Percentiles rank a stretch among this genome's conserved stretches.
Evolutionary conservation across 2,113 vertebrate species (phyloP).

Genomic region (Phasianus colchicus): DNA sequence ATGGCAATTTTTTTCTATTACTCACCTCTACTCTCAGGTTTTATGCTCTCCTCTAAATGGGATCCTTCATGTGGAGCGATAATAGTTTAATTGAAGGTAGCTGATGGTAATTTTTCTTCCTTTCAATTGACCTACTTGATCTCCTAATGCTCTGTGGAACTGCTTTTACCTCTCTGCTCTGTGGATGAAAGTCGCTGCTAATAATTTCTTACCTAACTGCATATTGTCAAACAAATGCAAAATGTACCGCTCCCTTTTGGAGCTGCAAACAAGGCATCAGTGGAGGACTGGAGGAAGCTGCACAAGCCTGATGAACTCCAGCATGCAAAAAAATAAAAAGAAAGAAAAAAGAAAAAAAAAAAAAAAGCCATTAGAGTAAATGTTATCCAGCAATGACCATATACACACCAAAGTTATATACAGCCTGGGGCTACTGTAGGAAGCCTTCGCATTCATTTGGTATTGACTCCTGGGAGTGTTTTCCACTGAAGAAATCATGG

Average conservation of each 20-base stretch:
- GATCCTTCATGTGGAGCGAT: slow-evolving; percentile 49
- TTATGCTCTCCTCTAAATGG: slow-evolving; percentile 58
- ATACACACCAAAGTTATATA: neutral
- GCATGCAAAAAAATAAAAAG: neutral
- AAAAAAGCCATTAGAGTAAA: neutral
- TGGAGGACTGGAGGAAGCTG: neutral
- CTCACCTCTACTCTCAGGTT: slow-evolving; percentile 38
- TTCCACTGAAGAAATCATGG: neutral
- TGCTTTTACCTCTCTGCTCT: slow-evolving; percentile 58
- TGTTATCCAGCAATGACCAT: neutral
- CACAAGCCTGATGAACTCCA: rapidly evolving
- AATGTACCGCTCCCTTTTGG: neutral
- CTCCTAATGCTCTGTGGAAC: slow-evolving; percentile 32
- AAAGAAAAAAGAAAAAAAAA: no score
- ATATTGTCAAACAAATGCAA: neutral
- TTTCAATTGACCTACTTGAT: slow-evolving; percentile 58
- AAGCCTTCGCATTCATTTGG: neutral
- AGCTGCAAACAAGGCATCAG: neutral
- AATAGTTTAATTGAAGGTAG: slow-evolving; percentile 67
- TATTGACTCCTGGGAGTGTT: neutral
- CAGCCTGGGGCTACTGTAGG: neutral
- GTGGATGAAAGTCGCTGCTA: slow-evolving; percentile 25
- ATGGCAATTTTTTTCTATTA: slow-evolving; percentile 28
- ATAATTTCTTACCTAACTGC: neutral
- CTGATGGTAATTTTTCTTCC: slow-evolving; percentile 35